phyloP scores from a whole-genome alignment of 2,888 invertebrate genomes.

The Penaeus monodon region DNA sequence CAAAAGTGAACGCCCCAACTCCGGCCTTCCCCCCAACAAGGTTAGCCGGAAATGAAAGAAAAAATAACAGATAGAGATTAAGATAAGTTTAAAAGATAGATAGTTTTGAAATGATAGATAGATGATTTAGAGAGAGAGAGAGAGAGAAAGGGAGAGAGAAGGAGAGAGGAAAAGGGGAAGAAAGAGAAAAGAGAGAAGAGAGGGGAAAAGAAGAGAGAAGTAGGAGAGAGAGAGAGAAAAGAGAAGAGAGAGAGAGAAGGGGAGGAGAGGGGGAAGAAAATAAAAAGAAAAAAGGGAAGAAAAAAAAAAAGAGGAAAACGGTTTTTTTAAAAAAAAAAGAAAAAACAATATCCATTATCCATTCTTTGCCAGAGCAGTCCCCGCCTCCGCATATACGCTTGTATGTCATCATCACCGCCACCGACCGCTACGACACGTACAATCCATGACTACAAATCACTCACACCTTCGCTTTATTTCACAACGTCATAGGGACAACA shows the following conservation, averaged over 20 bases:
- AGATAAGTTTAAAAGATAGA: background rate
- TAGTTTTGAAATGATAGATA: background rate
- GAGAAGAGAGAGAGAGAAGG: background rate
- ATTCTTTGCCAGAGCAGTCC: too few species aligned
- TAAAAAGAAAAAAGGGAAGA: background rate
- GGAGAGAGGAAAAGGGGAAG: background rate
- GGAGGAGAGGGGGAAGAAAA: background rate
- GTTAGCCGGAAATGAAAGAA: too few species aligned
- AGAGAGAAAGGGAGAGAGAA: too few species aligned
- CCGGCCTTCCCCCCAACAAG: too few species aligned
- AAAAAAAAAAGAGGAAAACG: background rate
- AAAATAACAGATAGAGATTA: background rate
- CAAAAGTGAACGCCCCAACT: background rate
- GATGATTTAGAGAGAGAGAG: background rate
- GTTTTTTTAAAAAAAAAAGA: background rate
- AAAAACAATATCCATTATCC: too few species aligned
- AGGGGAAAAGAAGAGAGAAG: background rate
- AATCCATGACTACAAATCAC: too few species aligned
- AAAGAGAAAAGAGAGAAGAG: too few species aligned
- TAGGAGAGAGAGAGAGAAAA: background rate
- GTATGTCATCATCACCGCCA: too few species aligned
- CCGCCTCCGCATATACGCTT: too few species aligned
- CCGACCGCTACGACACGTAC: too few species aligned
- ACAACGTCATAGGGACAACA: too few species aligned
- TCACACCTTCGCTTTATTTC: too few species aligned